These are phyloP conservation scores for Microcebus tavaratra DNA, from an alignment of 2,113 vertebrate species.

Conservation along the genomic window DNA sequence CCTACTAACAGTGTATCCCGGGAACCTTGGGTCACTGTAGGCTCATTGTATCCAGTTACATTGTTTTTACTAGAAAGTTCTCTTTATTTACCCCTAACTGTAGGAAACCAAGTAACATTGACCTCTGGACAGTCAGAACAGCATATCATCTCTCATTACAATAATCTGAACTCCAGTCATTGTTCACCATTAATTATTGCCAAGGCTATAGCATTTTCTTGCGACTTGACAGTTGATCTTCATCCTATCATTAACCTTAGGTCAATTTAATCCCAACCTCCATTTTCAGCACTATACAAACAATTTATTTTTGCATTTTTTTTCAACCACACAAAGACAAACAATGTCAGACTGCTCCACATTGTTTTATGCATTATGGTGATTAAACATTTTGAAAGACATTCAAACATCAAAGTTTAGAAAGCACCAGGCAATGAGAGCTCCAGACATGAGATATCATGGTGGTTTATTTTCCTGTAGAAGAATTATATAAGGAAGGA, in stretches of 20 bases:
- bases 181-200: slow-evolving; percentile 86
- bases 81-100: slow-evolving; percentile 83
- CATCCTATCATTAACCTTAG: slow-evolving; percentile 83
- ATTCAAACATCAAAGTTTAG: slow-evolving; percentile 44
- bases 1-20: slow-evolving; percentile 78
- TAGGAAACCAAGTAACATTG: slow-evolving; percentile 83
- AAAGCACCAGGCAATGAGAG: not conserved
- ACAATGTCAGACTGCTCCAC: slow-evolving; percentile 72
- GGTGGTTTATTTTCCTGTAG: slow-evolving; percentile 50
- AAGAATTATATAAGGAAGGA: not conserved
- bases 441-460: slow-evolving; percentile 31
- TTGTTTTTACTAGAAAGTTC: slow-evolving; percentile 82
- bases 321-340: slow-evolving; percentile 76
- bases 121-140: slow-evolving; percentile 82
- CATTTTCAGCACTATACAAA: slow-evolving; percentile 78
- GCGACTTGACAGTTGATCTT: slow-evolving; percentile 84
- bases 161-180: slow-evolving; percentile 83
- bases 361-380: slow-evolving; percentile 62
- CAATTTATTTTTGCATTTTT: slow-evolving; percentile 78
- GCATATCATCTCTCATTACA: slow-evolving; percentile 84
- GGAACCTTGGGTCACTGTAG: slow-evolving; percentile 80
- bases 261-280: slow-evolving; percentile 83
- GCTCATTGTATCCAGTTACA: slow-evolving; percentile 80
- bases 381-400: slow-evolving; percentile 79
- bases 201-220: slow-evolving; percentile 79